Evolutionary conservation across 1,140 invertebrate species (phyloP).

Genomic region (Papilio helenus): DNA sequence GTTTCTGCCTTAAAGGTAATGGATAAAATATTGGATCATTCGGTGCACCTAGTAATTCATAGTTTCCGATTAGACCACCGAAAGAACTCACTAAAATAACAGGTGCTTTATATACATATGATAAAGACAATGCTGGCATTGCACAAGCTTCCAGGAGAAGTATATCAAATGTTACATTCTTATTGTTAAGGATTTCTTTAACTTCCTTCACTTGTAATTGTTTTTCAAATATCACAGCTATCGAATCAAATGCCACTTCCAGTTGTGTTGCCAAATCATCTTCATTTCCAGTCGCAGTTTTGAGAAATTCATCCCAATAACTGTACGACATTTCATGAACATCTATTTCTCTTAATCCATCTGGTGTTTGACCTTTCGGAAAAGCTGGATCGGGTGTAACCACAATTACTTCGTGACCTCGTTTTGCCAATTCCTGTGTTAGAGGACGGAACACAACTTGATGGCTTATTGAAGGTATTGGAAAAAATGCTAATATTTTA

Average conservation of each 20-base stretch:
- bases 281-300: slow-evolving; percentile 21
- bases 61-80: slow-evolving; percentile 42
- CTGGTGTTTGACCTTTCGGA: slow-evolving; percentile 48
- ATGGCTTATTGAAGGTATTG: slow-evolving; percentile 83
- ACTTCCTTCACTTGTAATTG: slow-evolving; percentile 51
- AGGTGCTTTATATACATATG: slow-evolving; percentile 54
- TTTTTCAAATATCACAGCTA: slow-evolving; percentile 42
- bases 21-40: slow-evolving; percentile 58
- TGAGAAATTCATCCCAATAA: slow-evolving; percentile 40
- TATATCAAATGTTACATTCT: slow-evolving; percentile 53
- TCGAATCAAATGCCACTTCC: slow-evolving; percentile 15
- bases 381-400: slow-evolving; percentile 68
- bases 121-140: slow-evolving; percentile 42
- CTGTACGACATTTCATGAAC: slow-evolving; percentile 61
- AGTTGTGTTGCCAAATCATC: slow-evolving; percentile 16
- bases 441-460: slow-evolving; percentile 81
- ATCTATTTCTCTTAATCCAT: slow-evolving; percentile 71
- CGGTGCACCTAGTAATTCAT: slow-evolving; percentile 45
- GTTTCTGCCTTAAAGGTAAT: slow-evolving; percentile 37
- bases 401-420: slow-evolving; percentile 80
- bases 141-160: slow-evolving; percentile 50
- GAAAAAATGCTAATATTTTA: slow-evolving; percentile 81
- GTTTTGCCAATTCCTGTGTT: slow-evolving; percentile 70
- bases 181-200: slow-evolving; percentile 47
- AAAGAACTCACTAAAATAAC: slow-evolving; percentile 60